Percentiles rank a stretch among this genome's conserved stretches.
Evolutionary conservation across 2,888 invertebrate species (phyloP).

Genomic region (Germaria angustata): DNA sequence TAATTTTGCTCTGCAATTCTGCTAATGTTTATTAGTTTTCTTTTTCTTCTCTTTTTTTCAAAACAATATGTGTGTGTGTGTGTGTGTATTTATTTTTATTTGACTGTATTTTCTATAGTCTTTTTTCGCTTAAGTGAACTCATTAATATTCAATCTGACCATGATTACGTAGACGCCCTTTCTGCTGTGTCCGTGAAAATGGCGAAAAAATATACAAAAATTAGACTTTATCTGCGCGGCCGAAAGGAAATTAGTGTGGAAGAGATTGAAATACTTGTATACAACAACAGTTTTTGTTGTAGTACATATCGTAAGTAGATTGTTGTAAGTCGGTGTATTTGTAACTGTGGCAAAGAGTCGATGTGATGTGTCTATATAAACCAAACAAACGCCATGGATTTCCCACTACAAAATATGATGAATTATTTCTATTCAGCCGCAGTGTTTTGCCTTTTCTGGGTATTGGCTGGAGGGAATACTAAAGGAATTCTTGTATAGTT

Average conservation of each 20-base stretch:
- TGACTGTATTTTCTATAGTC: conserved; percentile 53
- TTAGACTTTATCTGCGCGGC: conserved; percentile 10
- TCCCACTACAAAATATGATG: conserved; percentile 36
- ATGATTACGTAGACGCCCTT: conserved; percentile 71
- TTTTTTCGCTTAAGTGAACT: conserved; percentile 71
- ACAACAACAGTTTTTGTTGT: too few species aligned
- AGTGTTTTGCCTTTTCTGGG: conserved; percentile 16
- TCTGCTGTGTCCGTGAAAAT: conserved; percentile 32
- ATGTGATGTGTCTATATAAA: conserved; percentile 33
- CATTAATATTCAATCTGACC: conserved; percentile 78
- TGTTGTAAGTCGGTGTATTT: background rate
- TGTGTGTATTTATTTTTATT: background rate
- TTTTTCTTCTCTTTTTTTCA: conserved; percentile 9
- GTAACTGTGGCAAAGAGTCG: background rate
- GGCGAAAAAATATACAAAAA: conserved; percentile 12
- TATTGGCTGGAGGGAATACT: too few species aligned
- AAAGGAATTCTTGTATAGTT: too few species aligned
- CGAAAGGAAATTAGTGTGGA: conserved; percentile 8
- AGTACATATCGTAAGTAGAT: too few species aligned
- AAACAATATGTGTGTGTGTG: background rate
- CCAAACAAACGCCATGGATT: conserved; percentile 44
- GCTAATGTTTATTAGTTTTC: conserved; percentile 34
- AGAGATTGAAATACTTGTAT: background rate
- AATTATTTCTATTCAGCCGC: conserved; percentile 39
- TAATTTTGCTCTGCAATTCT: conserved; percentile 11